phyloP scores from a whole-genome alignment of 2,888 invertebrate species.

The Meganola albula region DNA sequence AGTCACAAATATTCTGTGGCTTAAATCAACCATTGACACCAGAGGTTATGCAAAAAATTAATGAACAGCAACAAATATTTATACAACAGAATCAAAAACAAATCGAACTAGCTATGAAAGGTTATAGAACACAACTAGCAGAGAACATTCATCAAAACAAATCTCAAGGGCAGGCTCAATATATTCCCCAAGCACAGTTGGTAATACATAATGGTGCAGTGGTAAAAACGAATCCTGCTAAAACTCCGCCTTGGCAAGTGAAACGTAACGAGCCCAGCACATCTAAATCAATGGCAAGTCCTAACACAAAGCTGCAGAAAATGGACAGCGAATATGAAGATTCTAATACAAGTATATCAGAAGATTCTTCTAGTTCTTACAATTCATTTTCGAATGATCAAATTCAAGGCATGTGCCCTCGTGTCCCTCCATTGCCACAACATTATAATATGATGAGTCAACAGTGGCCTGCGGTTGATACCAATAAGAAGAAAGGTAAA shows the following conservation, averaged over 20 bases:
- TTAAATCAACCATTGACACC: constrained; percentile 68
- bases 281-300: constrained; percentile 47
- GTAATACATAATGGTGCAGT: constrained; percentile 71
- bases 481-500: constrained; percentile 77
- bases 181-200: constrained; percentile 58
- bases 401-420: constrained; percentile 77
- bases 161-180: constrained; percentile 47
- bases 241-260: constrained; percentile 80
- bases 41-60: constrained; percentile 76
- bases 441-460: constrained; percentile 74
- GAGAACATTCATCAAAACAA: constrained; percentile 55
- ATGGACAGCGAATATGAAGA: constrained; percentile 62
- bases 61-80: constrained; percentile 76
- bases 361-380: constrained; percentile 52
- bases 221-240: constrained; percentile 70
- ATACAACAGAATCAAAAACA: constrained; percentile 76
- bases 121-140: constrained; percentile 55
- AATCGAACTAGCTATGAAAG: constrained; percentile 74
- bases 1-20: constrained; percentile 67
- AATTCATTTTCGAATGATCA: constrained; percentile 55
- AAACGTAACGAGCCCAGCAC: constrained; percentile 53
- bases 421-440: constrained; percentile 85
- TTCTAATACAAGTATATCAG: constrained; percentile 49
- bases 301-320: constrained; percentile 54
- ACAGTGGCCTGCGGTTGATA: constrained; percentile 61